Percentiles rank a stretch among this genome's conserved stretches.
phyloP scores from a whole-genome alignment of 2,888 invertebrate species.

The Drosophila eohydei region DNA sequence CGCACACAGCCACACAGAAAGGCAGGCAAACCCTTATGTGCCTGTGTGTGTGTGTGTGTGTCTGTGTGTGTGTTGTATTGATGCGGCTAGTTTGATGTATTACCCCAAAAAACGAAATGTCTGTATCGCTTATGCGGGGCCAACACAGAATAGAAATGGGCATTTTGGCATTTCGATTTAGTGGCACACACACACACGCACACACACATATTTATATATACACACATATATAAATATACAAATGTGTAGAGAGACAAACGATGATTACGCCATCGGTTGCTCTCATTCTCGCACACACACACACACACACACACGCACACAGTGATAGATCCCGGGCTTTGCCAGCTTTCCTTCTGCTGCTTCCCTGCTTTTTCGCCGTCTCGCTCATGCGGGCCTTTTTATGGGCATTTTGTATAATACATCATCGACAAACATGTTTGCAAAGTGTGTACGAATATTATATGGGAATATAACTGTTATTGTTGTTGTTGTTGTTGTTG shows the following conservation, averaged over 20 bases:
- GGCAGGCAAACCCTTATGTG: conserved; percentile 11
- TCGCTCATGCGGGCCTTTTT: conserved; percentile 83
- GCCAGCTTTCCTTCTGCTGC: conserved; percentile 14
- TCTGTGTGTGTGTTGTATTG: conserved; percentile 72
- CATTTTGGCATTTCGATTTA: conserved; percentile 82
- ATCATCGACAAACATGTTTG: conserved; percentile 84
- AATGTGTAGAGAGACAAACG: conserved; percentile 71
- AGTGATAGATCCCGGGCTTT: conserved; percentile 26
- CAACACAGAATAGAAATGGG: conserved; percentile 79
- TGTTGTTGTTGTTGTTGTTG: conserved; percentile 52
- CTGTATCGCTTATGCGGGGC: conserved; percentile 82
- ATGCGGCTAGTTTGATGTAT: conserved; percentile 84
- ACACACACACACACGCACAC: conserved; percentile 27
- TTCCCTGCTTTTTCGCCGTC: conserved; percentile 51
- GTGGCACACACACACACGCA: conserved; percentile 64
- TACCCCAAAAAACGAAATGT: conserved; percentile 81
- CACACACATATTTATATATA: conserved; percentile 9
- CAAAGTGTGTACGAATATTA: conserved; percentile 83
- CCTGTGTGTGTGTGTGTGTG: conserved; percentile 30
- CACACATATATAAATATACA: conserved; percentile 18
- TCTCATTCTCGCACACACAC: conserved; percentile 65
- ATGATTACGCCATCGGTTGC: conserved; percentile 80
- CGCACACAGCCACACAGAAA: conserved; percentile 13
- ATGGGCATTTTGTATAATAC: conserved; percentile 83
- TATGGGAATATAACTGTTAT: conserved; percentile 82